These are phyloP conservation scores for Rambutsinella grinnellia DNA, from an alignment of 2,888 invertebrate genomes.

Conservation along the genomic window DNA sequence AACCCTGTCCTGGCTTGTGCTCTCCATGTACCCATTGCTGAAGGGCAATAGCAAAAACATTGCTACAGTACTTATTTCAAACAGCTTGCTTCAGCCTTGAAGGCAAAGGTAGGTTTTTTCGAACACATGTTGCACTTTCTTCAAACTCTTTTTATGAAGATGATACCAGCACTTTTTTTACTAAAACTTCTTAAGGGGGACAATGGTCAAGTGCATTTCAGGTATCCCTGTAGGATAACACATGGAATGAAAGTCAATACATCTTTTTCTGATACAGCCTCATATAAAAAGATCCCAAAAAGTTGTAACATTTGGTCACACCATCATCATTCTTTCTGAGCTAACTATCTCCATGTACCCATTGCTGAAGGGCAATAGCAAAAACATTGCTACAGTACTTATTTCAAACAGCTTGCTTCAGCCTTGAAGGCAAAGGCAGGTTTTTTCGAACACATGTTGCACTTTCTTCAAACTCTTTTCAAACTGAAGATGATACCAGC, in stretches of 20 bases:
- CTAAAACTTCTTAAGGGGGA: constrained; percentile 7
- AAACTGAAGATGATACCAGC: constrained; percentile 1
- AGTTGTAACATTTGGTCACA: constrained; percentile 40
- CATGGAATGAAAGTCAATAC: too few species aligned
- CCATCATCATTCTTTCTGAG: constrained; percentile 17
- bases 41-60: constrained; percentile 53
- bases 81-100: constrained; percentile 32
- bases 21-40: constrained; percentile 23
- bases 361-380: constrained; percentile 49
- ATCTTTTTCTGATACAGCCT: too few species aligned
- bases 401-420: constrained; percentile 33
- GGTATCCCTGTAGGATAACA: too few species aligned
- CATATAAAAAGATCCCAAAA: too few species aligned
- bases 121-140: constrained; percentile 50
- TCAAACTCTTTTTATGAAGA: not conserved
- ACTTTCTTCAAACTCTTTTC: constrained; percentile 33
- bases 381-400: constrained; percentile 39
- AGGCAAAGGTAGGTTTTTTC: constrained; percentile 19
- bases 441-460: constrained; percentile 38
- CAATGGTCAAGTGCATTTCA: constrained; percentile 48
- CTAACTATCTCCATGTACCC: constrained; percentile 31
- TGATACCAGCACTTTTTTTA: constrained; percentile 1
- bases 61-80: constrained; percentile 27
- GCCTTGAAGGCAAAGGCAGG: constrained; percentile 34
- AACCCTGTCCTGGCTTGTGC: constrained; percentile 21